Percentiles rank a stretch among this genome's conserved stretches.
Evolutionary conservation across 2,113 vertebrate species (phyloP).

Genomic region (Isurus oxyrinchus): DNA sequence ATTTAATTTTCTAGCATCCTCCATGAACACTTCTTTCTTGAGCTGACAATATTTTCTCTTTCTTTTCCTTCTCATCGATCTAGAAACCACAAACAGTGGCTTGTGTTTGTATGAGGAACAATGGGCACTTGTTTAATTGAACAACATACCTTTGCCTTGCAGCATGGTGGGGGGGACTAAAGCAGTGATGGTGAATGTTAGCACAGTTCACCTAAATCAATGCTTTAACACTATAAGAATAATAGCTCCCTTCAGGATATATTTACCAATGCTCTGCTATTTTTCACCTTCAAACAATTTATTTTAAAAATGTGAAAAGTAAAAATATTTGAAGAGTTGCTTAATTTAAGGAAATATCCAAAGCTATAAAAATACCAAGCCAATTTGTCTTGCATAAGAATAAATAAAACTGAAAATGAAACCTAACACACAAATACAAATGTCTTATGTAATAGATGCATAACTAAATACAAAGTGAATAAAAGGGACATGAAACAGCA

Average conservation of each 20-base stretch:
- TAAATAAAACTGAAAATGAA: slow-evolving; percentile 22
- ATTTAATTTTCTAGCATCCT: background rate
- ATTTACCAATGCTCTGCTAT: slow-evolving; percentile 5
- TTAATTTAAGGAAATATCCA: slow-evolving; percentile 16
- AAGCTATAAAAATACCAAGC: background rate
- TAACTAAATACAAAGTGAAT: background rate
- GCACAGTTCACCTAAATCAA: slow-evolving; percentile 11
- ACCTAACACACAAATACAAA: background rate
- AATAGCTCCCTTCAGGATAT: slow-evolving; percentile 7
- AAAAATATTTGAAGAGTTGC: slow-evolving; percentile 30
- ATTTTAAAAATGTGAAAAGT: background rate
- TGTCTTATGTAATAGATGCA: background rate
- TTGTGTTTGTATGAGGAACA: slow-evolving; percentile 20
- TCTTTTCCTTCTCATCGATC: slow-evolving; percentile 24
- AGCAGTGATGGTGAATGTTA: background rate
- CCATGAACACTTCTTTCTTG: slow-evolving; percentile 25
- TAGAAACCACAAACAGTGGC: slow-evolving; percentile 24
- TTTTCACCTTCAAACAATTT: slow-evolving; percentile 11
- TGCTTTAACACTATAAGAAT: background rate
- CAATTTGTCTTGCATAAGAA: background rate
- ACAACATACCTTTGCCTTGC: background rate
- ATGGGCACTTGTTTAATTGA: slow-evolving; percentile 24
- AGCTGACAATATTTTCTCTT: slow-evolving; percentile 33
- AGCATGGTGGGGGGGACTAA: background rate
- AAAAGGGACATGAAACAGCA: background rate